Evolutionary conservation across 2,888 invertebrate genomes (phyloP), one percentile per base, ranked within the genome.

Genomic region (Sphaerophoria rueppellii): DNA sequence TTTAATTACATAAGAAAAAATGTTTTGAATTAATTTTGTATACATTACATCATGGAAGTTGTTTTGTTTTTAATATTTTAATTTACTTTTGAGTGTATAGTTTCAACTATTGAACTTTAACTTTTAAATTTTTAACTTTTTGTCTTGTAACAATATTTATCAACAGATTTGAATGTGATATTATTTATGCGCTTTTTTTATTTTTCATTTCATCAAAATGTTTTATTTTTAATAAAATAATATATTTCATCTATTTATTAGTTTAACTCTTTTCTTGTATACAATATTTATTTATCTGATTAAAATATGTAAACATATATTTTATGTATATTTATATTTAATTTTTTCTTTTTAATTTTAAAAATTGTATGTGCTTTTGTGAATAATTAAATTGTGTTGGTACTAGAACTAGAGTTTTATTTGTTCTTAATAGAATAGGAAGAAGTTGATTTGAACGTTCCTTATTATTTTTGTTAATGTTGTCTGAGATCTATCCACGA

Each of bases 101-200:
- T 69, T 60, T 79, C 71, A 83, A 83, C 82, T 79, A 71, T 79
- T 40, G 58, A 83, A 83, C 82, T 74, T 65, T 73, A 82, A 82
- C 74, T 74, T 74, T 82, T 58, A 63, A 69, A 61, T 60, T 61
- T 60, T 24, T 60, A 60, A 60, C 43, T 60, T 43, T 50, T 50
- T n/a, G 65, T 74, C 34, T 65, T 78, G 54, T 74, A 82, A 82
- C 82, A 79, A 82, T 82, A 52, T 63, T 24, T 24, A 24, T 24
- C 24, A 65, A 65, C 65, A 65, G 48, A 34, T 65, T 50, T 7
- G 7, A 63, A 63, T 60, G 24, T 24, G 43, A 46, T 61, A 46
- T 57, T 48, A 1, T 50, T 16, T 12, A 16, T 52, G 9, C 70
- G 48, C 16, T 46, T 73, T 65, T 76, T 9, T 60, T 70, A 7